phyloP scores from a whole-genome alignment of 2,888 invertebrate species.

The Eupelmus urozonus region DNA sequence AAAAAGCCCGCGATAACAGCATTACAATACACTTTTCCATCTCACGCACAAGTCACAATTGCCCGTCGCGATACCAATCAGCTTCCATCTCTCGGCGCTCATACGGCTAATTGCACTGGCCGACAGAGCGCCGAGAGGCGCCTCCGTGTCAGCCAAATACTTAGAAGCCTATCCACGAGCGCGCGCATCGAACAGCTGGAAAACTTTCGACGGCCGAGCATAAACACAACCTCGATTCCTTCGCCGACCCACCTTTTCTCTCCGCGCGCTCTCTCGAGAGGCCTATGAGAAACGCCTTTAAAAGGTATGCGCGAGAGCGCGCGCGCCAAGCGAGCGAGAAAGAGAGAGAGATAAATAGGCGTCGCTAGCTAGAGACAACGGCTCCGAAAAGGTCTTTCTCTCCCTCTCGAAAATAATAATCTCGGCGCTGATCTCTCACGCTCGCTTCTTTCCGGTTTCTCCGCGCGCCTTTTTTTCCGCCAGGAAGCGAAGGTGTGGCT shows the following conservation, averaged over 20 bases:
- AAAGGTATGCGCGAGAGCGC: constrained; percentile 12
- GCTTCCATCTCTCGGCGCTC: too few relatives aligned
- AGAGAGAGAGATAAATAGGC: too few relatives aligned
- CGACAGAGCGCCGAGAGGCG: too few relatives aligned
- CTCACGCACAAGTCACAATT: too few relatives aligned
- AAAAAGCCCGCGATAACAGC: too few relatives aligned
- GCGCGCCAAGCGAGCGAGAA: too few relatives aligned
- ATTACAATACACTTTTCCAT: too few relatives aligned
- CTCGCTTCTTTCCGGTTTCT: constrained; percentile 47
- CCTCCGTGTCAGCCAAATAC: too few relatives aligned
- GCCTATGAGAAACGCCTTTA: constrained; percentile 6
- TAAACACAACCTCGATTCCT: constrained; percentile 45
- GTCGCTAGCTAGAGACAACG: not conserved
- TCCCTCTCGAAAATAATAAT: constrained; percentile 32
- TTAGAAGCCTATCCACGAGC: too few relatives aligned
- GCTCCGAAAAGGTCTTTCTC: not conserved
- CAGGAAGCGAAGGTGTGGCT: not conserved
- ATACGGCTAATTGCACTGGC: too few relatives aligned
- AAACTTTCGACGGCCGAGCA: constrained; percentile 33
- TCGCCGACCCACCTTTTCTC: constrained; percentile 43
- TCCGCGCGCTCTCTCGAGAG: constrained; percentile 6
- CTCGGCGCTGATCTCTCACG: constrained; percentile 32
- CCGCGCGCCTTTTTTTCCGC: constrained; percentile 14
- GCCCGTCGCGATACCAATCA: too few relatives aligned
- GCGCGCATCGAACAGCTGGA: constrained; percentile 2